A percentile compares a stretch with the other conserved stretches of the same genome.
Evolutionary conservation across 35 echinoderm and acorn worm species (phyloP).

Genomic region (Lytechinus variegatus): DNA sequence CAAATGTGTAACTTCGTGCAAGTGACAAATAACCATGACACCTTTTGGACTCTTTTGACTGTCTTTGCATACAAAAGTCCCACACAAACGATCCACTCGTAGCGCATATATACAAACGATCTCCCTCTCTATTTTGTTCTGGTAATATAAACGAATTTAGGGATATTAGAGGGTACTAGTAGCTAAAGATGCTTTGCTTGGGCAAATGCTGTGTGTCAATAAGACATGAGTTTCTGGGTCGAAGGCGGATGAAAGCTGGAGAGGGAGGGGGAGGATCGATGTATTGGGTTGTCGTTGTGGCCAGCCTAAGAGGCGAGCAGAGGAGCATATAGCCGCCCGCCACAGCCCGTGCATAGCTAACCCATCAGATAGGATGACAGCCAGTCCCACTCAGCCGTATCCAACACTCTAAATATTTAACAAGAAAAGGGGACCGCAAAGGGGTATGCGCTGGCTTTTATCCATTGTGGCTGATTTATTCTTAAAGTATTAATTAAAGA

Average conservation of each 20-base stretch:
- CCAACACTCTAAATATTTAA: conserved; percentile 45
- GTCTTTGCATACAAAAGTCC: conserved; percentile 5
- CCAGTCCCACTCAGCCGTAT: background rate
- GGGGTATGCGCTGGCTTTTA: background rate
- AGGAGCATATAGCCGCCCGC: background rate
- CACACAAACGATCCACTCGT: background rate
- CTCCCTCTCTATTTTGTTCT: background rate
- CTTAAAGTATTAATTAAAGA: no score
- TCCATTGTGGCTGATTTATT: no score
- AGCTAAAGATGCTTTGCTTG: conserved; percentile 9
- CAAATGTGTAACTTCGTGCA: conserved; percentile 49
- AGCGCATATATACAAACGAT: conserved; percentile 37
- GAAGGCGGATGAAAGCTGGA: background rate
- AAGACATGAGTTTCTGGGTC: conserved; percentile 28
- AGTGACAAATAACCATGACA: conserved; percentile 25
- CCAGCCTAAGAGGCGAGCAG: background rate
- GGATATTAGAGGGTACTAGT: background rate
- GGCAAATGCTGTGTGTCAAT: conserved; percentile 28
- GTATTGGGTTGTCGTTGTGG: background rate
- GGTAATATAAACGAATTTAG: conserved; percentile 12
- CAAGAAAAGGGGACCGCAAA: background rate
- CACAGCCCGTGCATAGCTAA: conserved; percentile 25
- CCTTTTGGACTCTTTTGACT: background rate
- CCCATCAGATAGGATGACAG: conserved; percentile 28
- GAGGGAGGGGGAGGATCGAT: background rate